phyloP scores from a whole-genome alignment of 2,888 invertebrate genomes.

The Marronus borbonicus region DNA sequence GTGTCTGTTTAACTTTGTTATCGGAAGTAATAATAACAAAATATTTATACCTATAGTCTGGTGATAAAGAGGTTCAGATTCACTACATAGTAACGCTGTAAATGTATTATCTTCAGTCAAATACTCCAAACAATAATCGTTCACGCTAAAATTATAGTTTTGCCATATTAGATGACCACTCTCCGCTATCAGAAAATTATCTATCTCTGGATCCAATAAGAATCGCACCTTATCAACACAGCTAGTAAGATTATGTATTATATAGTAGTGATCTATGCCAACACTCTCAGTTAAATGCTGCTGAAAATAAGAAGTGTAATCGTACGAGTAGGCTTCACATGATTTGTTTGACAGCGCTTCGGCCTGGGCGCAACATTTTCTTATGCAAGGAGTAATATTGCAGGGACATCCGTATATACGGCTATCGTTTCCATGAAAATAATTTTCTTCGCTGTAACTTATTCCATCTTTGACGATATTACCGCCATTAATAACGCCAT shows the following conservation, averaged over 20 bases:
- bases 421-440: conserved; percentile 19
- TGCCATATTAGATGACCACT: conserved; percentile 43
- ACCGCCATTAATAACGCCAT: conserved; percentile 12
- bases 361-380: conserved; percentile 36
- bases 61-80: conserved; percentile 10
- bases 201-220: conserved; percentile 30
- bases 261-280: conserved; percentile 32
- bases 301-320: conserved; percentile 30
- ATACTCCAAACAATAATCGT: conserved; percentile 48
- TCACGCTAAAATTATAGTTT: conserved; percentile 19
- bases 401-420: conserved; percentile 33
- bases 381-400: conserved; percentile 36
- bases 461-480: conserved; percentile 35
- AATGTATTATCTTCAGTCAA: conserved; percentile 26
- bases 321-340: conserved; percentile 17
- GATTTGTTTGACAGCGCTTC: conserved; percentile 26
- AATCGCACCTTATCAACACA: conserved; percentile 45
- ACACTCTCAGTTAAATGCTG: conserved; percentile 18
- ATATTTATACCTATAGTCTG: conserved; percentile 43
- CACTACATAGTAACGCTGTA: conserved; percentile 40
- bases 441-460: conserved; percentile 29
- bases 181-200: conserved; percentile 29
- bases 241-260: conserved; percentile 44
- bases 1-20: too few species aligned
- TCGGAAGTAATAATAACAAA: background rate